Conservation (phyloP, 35 echinoderm and acorn worm genomes). For the Chiridota heheva region DNA sequence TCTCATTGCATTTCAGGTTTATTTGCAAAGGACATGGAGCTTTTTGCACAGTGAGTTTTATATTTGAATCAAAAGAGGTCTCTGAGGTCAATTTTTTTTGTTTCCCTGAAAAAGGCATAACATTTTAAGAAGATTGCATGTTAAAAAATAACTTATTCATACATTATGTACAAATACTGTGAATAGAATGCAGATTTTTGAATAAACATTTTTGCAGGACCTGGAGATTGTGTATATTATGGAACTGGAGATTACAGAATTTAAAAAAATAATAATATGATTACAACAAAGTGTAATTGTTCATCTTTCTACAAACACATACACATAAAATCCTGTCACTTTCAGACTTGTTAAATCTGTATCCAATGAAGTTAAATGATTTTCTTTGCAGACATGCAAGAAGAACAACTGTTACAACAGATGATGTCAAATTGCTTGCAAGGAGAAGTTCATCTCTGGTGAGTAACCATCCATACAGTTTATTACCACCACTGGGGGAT, state of each 20-base stretch:
- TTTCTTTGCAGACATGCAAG: constrained; percentile 80
- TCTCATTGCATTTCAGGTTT: not conserved
- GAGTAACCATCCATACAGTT: not conserved
- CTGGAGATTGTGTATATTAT: no score
- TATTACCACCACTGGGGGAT: no score
- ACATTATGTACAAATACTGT: no score
- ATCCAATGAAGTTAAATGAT: not conserved
- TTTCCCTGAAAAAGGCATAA: no score
- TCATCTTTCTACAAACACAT: not conserved
- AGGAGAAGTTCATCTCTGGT: constrained; percentile 74
- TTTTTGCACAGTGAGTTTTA: constrained; percentile 13
- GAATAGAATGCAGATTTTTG: no score
- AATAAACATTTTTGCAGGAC: no score
- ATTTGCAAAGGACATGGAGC: constrained; percentile 22
- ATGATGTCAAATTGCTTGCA: constrained; percentile 85
- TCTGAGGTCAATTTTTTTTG: not conserved
- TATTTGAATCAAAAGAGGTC: no score
- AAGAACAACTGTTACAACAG: constrained; percentile 71
- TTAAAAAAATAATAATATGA: no score
- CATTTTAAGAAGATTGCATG: no score
- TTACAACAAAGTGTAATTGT: not conserved
- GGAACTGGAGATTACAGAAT: no score
- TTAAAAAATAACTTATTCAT: no score
- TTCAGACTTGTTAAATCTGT: not conserved
- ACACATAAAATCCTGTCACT: not conserved